These are phyloP conservation scores for Gavia stellata DNA, from an alignment of 2,113 vertebrate genomes.

Conservation along the genomic window DNA sequence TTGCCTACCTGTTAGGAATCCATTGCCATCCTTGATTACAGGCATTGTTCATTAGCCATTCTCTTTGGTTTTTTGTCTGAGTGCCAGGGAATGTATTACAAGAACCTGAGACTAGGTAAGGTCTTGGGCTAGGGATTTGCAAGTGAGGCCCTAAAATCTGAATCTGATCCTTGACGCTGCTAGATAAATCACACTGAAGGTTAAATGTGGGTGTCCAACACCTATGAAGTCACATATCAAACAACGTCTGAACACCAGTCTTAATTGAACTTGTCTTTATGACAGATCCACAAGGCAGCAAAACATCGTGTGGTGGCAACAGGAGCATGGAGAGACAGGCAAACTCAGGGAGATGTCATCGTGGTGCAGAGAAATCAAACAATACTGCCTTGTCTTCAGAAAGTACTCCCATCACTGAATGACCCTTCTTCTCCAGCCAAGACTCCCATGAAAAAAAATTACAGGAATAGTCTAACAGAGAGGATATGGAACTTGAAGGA, in stretches of 20 bases:
- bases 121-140: neutral
- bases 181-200: neutral
- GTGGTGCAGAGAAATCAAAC: neutral
- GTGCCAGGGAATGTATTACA: neutral
- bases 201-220: neutral
- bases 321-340: neutral
- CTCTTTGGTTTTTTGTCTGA: neutral
- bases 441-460: neutral
- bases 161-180: neutral
- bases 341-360: neutral
- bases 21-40: neutral
- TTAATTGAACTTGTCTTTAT: neutral
- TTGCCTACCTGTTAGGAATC: neutral
- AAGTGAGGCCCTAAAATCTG: neutral
- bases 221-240: neutral
- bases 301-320: neutral
- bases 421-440: neutral
- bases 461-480: neutral
- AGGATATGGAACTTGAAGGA: neutral
- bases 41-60: neutral
- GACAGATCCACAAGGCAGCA: neutral
- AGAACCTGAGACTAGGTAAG: neutral
- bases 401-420: neutral
- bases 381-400: neutral
- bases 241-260: accelerated